Evolutionary conservation across 2,797 vertebrate species (phyloP), one percentile per base, ranked within the genome.

Genomic region (Chiroxiphia lanceolata): DNA sequence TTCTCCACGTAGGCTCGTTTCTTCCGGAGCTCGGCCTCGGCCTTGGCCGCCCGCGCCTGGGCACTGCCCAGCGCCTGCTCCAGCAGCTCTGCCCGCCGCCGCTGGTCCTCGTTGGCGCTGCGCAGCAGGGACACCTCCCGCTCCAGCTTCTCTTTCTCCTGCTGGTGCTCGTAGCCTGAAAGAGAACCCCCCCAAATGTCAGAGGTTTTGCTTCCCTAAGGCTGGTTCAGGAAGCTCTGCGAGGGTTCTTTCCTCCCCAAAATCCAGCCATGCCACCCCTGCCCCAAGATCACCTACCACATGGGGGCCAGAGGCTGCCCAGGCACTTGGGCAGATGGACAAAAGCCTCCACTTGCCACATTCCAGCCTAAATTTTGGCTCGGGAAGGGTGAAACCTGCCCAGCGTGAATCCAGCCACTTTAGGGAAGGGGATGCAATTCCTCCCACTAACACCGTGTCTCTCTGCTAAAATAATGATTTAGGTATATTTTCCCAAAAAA

Each of bases 1-100:
- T 99, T 99, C 97, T 99, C 99, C 80, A 99, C 99, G 0, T 99
- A 99, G 1, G 99, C 99, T 56, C 98, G 97, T 93, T 99, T 99
- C 97, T 99, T 98, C 33, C 98, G 98, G 69, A 99, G 98, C 94
- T 99, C 99, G 2, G 99, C 99, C 92, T 99, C 99, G 0, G 99
- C 98, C 59, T 98, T 98, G 40, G 98, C 98, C 0, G 98, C 98
- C 47, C 98, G 98, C 1, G 95, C 95, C 97, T 99, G 99, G 5
- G 98, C 98, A 0, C 98, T 98, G 94, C 98, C 97, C 96, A 99
- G 97, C 0, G 99, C 98, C 97, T 99, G 98, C 96, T 99, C 99
- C 81, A 99, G 97, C 51, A 98, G 97, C 96, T 99, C 99, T 2
- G 98, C 98, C 3, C 98, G 98, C 51, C 98, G 98, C 40, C 98